Evolutionary conservation across 2,888 invertebrate species (phyloP).

Genomic region (Arctia plantaginis): DNA sequence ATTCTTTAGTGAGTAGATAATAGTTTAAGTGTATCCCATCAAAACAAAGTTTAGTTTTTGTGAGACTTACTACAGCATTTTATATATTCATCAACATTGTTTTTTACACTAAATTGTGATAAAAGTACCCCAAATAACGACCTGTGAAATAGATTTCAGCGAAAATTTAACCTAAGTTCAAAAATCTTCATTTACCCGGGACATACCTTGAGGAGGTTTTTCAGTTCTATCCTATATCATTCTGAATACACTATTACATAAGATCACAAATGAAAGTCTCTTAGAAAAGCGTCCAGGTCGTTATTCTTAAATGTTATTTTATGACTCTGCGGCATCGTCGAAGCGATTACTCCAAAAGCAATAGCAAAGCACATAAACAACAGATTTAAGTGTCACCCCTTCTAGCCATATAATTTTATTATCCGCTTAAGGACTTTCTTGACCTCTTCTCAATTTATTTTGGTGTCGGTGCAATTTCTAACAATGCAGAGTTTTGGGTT

Average conservation of each 20-base stretch:
- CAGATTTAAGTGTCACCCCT: slow-evolving; percentile 1
- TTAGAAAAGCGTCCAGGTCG: neutral
- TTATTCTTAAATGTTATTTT: neutral
- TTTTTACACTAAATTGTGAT: too few species aligned
- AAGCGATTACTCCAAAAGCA: neutral
- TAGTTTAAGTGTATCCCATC: too few species aligned
- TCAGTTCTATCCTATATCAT: neutral
- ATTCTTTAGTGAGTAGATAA: too few species aligned
- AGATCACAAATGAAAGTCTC: neutral
- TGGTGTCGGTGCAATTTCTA: neutral
- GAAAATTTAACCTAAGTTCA: too few species aligned
- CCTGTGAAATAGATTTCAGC: too few species aligned
- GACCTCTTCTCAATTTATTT: neutral
- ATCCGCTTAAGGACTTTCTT: neutral
- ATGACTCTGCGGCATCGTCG: neutral
- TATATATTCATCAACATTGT: too few species aligned
- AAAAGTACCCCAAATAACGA: too few species aligned
- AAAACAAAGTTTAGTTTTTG: too few species aligned
- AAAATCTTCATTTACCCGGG: too few species aligned
- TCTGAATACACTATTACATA: neutral
- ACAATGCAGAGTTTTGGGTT: too few species aligned
- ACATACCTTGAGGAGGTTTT: too few species aligned
- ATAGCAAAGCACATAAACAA: neutral
- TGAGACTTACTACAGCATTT: too few species aligned
- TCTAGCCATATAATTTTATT: neutral